phyloP scores from a whole-genome alignment of 2,888 invertebrate genomes.

The Athripsodes cinereus region DNA sequence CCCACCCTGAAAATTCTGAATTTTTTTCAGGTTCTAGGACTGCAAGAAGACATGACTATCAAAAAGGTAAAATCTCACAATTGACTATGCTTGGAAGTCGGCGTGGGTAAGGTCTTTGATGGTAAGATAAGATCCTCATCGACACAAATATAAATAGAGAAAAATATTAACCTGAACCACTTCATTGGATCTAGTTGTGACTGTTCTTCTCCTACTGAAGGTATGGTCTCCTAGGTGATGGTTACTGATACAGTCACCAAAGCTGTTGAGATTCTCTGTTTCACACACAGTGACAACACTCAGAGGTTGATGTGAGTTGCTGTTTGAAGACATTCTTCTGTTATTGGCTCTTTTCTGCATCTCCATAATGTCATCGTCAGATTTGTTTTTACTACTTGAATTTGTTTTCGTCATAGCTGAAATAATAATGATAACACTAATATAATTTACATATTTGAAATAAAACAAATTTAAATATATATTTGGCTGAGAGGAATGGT shows the following conservation, averaged over 20 bases:
- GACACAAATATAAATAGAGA: no score
- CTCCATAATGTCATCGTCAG: constrained; percentile 42
- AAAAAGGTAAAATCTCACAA: no score
- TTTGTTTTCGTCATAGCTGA: constrained; percentile 55
- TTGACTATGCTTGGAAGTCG: no score
- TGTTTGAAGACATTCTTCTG: constrained; percentile 3
- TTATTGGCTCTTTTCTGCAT: constrained; percentile 32
- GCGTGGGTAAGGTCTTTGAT: no score
- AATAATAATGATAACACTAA: no score
- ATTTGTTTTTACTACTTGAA: constrained; percentile 52
- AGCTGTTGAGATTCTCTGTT: constrained; percentile 39
- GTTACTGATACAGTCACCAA: constrained; percentile 55
- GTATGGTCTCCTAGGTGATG: constrained; percentile 42
- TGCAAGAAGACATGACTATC: no score
- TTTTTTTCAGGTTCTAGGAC: no score
- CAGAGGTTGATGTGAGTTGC: constrained; percentile 32
- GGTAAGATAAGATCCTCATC: no score
- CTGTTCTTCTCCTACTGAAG: constrained; percentile 42
- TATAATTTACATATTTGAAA: no score
- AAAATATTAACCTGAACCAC: constrained; percentile 24
- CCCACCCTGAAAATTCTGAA: no score
- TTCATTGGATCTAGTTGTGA: constrained; percentile 12
- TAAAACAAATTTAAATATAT: no score
- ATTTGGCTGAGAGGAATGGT: no score
- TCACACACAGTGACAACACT: constrained; percentile 36